Base-by-base conservation (phyloP, 1,140 invertebrate genomes). In the Tyrophagus putrescentiae region DNA sequence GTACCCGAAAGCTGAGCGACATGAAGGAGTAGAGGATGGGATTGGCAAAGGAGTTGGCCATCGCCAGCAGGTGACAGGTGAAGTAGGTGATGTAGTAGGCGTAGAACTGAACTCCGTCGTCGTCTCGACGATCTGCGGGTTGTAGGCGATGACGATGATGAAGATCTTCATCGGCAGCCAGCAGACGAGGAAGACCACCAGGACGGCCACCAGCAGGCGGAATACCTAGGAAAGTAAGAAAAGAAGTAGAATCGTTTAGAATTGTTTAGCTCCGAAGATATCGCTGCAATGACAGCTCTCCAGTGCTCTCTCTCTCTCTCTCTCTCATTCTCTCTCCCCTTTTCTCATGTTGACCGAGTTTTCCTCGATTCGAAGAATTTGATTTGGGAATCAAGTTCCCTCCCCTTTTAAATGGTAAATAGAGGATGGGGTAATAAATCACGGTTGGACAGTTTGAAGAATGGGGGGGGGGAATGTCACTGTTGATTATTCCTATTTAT, bases 1-100 rank as follows among this genome's bases (percentile, higher is more conserved):
- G 83, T 39, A 80, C 77, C 67, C 87, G 78, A 69, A 93, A 90
- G 70, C 85, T 87, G 39, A 82, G 79, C 27, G 84, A 88, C 78
- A 90, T 85, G 65, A 88, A 80, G 68, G 86, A 89, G 70, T 91
- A 91, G 3, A 92, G 81, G 42, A 91, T 79, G 0, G 88, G 88
- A 71, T 92, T 91, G 63, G 89, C 80, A 31, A 85, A 86, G 13
- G 83, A 85, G 71, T 88, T 88, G 1, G 81, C 74, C 73, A 78
- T 78, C 23, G 56, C 27, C 7, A 60, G 44, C 41, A 28, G 58
- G 64, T 78, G 75, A 57, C 72, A 75, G 18, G 67, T 62, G 62
- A 76, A 76, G 64, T 74, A 77, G 13, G 68, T 67, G n/a, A 69
- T 64, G 28, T 67, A 70, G 66, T 71, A 72, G 7, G 66, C 16